Percentiles rank a stretch among this genome's conserved stretches.
phyloP scores from a whole-genome alignment of 1,140 invertebrate genomes.

The Diorhabda carinulata region DNA sequence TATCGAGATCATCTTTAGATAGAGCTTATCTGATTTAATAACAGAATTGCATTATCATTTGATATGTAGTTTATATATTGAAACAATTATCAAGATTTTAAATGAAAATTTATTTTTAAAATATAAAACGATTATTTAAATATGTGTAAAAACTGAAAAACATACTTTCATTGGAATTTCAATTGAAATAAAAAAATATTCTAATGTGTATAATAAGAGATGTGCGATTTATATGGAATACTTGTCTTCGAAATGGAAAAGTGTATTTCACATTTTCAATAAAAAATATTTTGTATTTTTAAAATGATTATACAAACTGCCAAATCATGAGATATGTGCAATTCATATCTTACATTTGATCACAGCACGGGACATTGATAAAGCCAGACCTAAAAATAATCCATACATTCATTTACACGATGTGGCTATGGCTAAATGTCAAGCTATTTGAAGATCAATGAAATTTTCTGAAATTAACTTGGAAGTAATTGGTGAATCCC shows the following conservation, averaged over 20 bases:
- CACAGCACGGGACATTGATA: not conserved
- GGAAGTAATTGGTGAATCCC: not conserved
- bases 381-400: constrained; percentile 1
- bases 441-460: not conserved
- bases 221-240: constrained; percentile 1
- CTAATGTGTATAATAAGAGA: not conserved
- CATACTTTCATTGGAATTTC: not conserved
- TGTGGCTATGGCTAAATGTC: not conserved
- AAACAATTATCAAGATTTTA: too few relatives aligned
- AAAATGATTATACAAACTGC: not conserved
- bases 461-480: not conserved
- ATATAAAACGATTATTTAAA: too few relatives aligned
- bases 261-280: not conserved
- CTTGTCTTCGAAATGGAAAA: not conserved
- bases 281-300: constrained; percentile 4
- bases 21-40: too few relatives aligned
- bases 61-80: too few relatives aligned
- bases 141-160: too few relatives aligned
- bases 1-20: too few relatives aligned
- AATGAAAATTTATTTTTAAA: too few relatives aligned
- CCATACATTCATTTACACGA: not conserved
- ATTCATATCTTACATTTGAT: constrained; percentile 5
- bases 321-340: constrained; percentile 1
- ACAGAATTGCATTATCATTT: too few relatives aligned
- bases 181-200: not conserved